Conservation (phyloP, 2,113 vertebrate genomes). For the Sigmodon hispidus region DNA sequence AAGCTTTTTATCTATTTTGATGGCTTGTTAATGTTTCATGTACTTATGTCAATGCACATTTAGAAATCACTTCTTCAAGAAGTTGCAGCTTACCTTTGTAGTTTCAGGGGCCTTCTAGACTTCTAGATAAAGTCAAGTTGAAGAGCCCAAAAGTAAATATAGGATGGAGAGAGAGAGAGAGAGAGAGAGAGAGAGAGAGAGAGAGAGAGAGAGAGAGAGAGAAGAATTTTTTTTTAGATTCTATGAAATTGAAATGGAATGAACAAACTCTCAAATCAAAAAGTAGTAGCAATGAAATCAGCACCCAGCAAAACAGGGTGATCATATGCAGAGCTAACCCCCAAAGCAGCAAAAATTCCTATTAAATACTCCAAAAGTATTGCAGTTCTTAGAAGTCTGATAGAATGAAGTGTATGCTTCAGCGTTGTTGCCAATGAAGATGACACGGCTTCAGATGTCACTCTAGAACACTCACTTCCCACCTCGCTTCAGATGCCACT, state of each 20-base stretch:
- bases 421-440: background rate
- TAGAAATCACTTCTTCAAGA: background rate
- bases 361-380: background rate
- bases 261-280: background rate
- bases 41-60: background rate
- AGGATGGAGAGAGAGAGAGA: background rate
- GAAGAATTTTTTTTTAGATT: background rate
- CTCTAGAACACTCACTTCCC: too few relatives aligned
- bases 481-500: background rate
- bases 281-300: background rate
- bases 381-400: background rate
- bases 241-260: background rate
- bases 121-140: background rate
- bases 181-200: too few relatives aligned
- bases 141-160: background rate
- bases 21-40: background rate
- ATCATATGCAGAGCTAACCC: background rate
- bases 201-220: background rate
- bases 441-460: background rate
- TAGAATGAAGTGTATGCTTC: background rate
- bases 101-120: background rate
- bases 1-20: background rate
- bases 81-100: background rate
- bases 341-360: background rate
- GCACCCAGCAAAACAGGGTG: background rate